Conservation (phyloP, 2,113 vertebrate genomes). For the Acanthisitta chloris region DNA sequence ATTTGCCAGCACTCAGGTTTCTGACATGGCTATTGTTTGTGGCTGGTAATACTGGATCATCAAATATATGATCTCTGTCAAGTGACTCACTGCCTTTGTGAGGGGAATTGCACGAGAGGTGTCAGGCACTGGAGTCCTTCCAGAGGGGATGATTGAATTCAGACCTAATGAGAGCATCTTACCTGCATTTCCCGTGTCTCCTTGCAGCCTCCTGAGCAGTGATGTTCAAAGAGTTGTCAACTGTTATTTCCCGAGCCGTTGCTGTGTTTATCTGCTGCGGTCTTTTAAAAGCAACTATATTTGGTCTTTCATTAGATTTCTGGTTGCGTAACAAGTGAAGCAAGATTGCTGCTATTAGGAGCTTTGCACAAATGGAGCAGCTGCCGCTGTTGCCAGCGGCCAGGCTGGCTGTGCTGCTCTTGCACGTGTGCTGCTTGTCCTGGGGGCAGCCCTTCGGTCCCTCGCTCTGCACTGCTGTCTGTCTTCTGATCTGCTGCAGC, state of each 20-base stretch:
- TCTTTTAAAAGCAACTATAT: slow-evolving; percentile 35
- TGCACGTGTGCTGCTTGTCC: background rate
- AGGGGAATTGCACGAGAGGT: background rate
- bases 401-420: background rate
- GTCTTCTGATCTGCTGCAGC: background rate
- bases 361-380: slow-evolving; percentile 1
- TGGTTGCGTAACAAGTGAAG: slow-evolving; percentile 10
- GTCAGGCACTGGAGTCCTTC: background rate
- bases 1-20: background rate
- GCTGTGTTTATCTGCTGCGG: background rate
- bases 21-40: background rate
- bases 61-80: background rate
- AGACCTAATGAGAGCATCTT: slow-evolving; percentile 27
- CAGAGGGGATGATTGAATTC: background rate
- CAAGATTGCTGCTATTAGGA: background rate
- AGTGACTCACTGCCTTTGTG: background rate
- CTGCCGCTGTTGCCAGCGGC: background rate
- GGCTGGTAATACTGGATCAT: background rate
- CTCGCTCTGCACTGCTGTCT: background rate
- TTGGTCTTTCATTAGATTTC: slow-evolving; percentile 24
- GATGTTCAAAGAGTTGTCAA: slow-evolving; percentile 47
- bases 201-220: background rate
- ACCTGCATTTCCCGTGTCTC: background rate
- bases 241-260: background rate
- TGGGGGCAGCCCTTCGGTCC: background rate